Conservation (phyloP, 1,140 invertebrate species). For the Cherax quadricarinatus region DNA sequence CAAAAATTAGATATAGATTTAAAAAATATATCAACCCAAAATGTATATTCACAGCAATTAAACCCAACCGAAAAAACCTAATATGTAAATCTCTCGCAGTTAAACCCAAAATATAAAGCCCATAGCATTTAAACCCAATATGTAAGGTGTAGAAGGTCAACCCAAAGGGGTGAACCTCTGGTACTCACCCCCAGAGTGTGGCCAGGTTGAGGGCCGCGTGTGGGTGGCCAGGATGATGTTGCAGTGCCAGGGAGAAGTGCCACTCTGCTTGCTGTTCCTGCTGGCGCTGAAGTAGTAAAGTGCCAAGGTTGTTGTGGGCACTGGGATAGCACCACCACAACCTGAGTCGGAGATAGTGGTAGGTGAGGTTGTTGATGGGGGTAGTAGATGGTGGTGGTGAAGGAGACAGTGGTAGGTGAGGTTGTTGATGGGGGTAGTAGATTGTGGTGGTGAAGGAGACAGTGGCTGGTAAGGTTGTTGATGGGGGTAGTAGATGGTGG, state of each 20-base stretch:
- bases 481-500: neutral
- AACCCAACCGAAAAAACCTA: too few relatives aligned
- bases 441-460: neutral
- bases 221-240: conserved; percentile 29
- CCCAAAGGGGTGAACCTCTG: neutral
- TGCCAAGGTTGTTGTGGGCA: conserved; percentile 57
- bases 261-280: conserved; percentile 39
- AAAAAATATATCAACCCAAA: too few relatives aligned
- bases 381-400: neutral
- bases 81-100: too few relatives aligned
- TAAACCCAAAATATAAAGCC: too few relatives aligned
- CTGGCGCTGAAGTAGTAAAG: conserved; percentile 21
- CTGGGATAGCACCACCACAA: conserved; percentile 53
- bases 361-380: neutral
- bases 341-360: neutral
- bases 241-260: conserved; percentile 46
- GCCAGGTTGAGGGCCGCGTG: conserved; percentile 44
- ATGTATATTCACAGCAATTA: too few relatives aligned
- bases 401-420: neutral
- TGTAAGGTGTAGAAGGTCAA: neutral
- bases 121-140: too few relatives aligned
- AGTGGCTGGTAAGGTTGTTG: neutral
- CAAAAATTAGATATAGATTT: too few relatives aligned
- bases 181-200: conserved; percentile 40
- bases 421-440: neutral